These are phyloP conservation scores for Tetranychus cinnabarinus DNA, from an alignment of 1,140 invertebrate genomes.

Conservation along the genomic window DNA sequence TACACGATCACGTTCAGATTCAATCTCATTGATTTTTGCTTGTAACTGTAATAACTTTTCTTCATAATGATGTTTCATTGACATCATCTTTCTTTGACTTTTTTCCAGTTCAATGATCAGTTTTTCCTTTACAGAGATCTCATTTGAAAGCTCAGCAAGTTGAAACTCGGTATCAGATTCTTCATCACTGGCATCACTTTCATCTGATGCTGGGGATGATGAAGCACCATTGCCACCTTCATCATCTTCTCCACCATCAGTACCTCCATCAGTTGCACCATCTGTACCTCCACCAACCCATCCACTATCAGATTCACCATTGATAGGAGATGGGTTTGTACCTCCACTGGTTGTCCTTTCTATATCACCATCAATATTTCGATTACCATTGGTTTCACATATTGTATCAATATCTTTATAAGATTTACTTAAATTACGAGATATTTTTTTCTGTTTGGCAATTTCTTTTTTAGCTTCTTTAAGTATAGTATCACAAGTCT, in stretches of 20 bases:
- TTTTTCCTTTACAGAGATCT: conserved; percentile 30
- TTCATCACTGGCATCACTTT: conserved; percentile 6
- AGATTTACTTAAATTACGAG: conserved; percentile 11
- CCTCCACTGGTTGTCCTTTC: conserved; percentile 24
- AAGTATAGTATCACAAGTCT: conserved; percentile 23
- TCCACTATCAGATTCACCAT: conserved; percentile 24
- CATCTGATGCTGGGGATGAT: conserved; percentile 11
- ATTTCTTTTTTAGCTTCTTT: conserved; percentile 40
- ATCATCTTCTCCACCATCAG: conserved; percentile 18
- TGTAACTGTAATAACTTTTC: conserved; percentile 73
- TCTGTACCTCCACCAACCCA: conserved; percentile 18
- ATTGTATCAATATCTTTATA: background rate
- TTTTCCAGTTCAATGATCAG: conserved; percentile 79
- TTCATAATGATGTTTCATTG: conserved; percentile 74
- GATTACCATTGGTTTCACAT: conserved; percentile 3
- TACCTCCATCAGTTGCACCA: background rate
- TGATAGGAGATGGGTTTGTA: conserved; percentile 10
- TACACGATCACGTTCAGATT: conserved; percentile 77
- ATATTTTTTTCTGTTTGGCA: conserved; percentile 26
- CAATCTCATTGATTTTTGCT: conserved; percentile 59
- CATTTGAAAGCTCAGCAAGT: conserved; percentile 10
- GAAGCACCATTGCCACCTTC: conserved; percentile 12
- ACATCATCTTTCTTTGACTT: conserved; percentile 53
- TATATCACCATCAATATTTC: conserved; percentile 23
- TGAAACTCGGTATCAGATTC: conserved; percentile 7